Evolutionary conservation across 2,113 vertebrate species (phyloP).

Genomic region (Hippocampus abdominalis): DNA sequence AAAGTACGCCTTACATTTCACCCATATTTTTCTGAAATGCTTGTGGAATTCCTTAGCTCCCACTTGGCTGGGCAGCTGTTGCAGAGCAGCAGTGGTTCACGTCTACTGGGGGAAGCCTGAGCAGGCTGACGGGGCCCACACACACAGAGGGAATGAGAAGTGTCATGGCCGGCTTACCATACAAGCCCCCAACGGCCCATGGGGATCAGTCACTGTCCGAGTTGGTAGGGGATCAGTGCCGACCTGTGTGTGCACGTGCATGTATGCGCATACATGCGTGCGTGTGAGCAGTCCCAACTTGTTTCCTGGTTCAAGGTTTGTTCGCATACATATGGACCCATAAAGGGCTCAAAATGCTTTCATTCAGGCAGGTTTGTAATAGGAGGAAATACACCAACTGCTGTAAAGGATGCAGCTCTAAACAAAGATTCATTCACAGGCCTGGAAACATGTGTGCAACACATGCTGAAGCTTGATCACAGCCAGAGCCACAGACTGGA

Average conservation of each 20-base stretch:
- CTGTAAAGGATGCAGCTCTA: constrained; percentile 58
- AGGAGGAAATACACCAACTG: constrained; percentile 57
- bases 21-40: constrained; percentile 35
- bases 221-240: background rate
- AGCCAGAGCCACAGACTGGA: constrained; percentile 44
- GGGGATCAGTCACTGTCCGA: constrained; percentile 33
- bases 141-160: constrained; percentile 40
- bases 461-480: constrained; percentile 58
- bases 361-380: constrained; percentile 35
- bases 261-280: constrained; percentile 1
- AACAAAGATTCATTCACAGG: constrained; percentile 65
- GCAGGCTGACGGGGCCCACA: constrained; percentile 43
- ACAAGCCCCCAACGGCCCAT: constrained; percentile 25
- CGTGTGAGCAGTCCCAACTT: background rate
- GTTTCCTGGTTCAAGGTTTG: background rate
- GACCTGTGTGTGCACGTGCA: constrained; percentile 41
- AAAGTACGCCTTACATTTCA: constrained; percentile 31
- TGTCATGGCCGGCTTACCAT: constrained; percentile 20
- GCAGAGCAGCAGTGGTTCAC: constrained; percentile 33
- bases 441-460: constrained; percentile 68
- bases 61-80: constrained; percentile 42
- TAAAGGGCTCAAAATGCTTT: constrained; percentile 31
- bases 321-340: background rate
- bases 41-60: constrained; percentile 35
- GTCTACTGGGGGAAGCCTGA: constrained; percentile 24